Evolutionary conservation across 1,140 invertebrate genomes (phyloP).

Genomic region (Eupeodes corollae): DNA sequence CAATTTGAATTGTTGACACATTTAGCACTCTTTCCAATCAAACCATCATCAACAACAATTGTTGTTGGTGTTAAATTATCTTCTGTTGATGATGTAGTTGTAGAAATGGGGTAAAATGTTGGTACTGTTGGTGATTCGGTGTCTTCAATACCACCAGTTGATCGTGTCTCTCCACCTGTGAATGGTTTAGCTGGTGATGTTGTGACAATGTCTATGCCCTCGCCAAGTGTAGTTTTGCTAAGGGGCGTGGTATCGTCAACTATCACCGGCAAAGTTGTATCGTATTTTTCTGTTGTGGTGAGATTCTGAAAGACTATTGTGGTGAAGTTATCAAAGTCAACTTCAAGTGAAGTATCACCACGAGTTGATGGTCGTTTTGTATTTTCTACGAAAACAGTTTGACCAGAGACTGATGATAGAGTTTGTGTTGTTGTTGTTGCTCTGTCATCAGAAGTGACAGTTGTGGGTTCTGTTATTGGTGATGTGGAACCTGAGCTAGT

Average conservation of each 20-base stretch:
- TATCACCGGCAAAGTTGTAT: conserved; percentile 8
- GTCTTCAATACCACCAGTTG: conserved; percentile 12
- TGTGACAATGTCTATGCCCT: conserved; percentile 2
- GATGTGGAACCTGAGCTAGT: conserved; percentile 20
- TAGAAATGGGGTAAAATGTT: conserved; percentile 9
- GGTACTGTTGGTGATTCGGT: conserved; percentile 4
- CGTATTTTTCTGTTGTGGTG: conserved; percentile 12
- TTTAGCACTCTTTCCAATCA: conserved; percentile 26
- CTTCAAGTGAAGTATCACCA: conserved; percentile 29
- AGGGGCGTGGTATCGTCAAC: neutral
- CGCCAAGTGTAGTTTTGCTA: neutral
- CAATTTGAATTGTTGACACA: conserved; percentile 41
- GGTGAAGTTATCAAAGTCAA: conserved; percentile 13
- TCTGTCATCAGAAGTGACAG: conserved; percentile 6
- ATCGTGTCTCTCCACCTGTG: conserved; percentile 27
- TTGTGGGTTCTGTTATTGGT: conserved; percentile 11
- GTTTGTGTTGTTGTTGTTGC: conserved; percentile 12
- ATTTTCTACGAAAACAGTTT: conserved; percentile 11
- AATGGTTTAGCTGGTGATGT: conserved; percentile 26
- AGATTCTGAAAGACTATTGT: neutral
- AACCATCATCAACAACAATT: neutral
- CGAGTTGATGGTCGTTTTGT: conserved; percentile 21
- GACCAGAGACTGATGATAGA: neutral
- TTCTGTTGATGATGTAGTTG: conserved; percentile 12
- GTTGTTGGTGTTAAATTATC: neutral